These are phyloP conservation scores for Ceyx margarethae DNA, from an alignment of 2,113 vertebrate species.

Conservation along the genomic window DNA sequence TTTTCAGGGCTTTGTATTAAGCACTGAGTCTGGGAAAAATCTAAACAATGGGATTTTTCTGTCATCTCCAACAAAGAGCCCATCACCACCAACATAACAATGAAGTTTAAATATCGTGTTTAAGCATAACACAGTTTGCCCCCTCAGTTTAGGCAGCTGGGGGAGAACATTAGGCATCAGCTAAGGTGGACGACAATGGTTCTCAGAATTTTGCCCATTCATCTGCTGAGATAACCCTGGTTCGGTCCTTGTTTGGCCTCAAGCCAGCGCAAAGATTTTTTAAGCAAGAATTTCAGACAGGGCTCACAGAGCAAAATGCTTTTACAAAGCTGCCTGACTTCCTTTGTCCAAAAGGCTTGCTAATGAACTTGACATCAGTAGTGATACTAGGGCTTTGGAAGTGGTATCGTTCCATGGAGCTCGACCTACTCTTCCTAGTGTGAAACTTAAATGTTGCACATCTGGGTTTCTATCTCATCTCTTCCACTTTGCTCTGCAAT, in stretches of 20 bases:
- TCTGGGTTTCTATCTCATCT: background rate
- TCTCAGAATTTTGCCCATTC: background rate
- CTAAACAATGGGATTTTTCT: constrained; percentile 55
- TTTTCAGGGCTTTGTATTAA: constrained; percentile 11
- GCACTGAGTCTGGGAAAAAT: constrained; percentile 14
- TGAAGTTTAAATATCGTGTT: constrained; percentile 19
- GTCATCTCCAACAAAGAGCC: constrained; percentile 42
- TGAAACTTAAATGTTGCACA: fast-evolving
- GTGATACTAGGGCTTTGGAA: background rate
- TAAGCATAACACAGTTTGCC: constrained; percentile 13
- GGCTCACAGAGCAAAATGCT: fast-evolving
- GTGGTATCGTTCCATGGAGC: background rate
- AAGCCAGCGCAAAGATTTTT: background rate
- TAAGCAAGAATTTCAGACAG: background rate
- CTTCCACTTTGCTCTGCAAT: background rate
- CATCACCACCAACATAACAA: background rate
- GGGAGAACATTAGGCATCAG: background rate
- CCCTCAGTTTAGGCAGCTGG: constrained; percentile 5
- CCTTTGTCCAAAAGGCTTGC: background rate
- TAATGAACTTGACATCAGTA: background rate
- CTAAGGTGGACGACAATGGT: background rate
- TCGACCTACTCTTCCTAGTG: background rate
- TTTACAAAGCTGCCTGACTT: background rate
- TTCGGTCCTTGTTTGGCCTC: background rate
- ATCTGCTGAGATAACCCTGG: background rate